Conservation (phyloP, 2,113 vertebrate genomes). For the Athene cunicularia region DNA sequence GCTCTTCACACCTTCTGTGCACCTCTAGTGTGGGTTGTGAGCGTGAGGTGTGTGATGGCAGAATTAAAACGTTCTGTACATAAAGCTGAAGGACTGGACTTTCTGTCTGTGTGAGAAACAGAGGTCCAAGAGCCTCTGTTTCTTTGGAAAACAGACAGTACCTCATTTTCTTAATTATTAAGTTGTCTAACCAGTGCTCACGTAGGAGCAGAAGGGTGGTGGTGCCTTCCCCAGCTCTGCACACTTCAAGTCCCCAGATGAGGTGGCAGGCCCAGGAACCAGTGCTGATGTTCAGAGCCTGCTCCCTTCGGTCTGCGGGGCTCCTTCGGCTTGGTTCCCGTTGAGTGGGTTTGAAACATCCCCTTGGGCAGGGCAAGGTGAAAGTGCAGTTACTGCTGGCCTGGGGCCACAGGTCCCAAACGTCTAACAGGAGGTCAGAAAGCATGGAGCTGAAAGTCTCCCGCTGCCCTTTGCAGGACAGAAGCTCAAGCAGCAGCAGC, state of each 20-base stretch:
- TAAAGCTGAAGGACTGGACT: not conserved
- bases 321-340: not conserved
- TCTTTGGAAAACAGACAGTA: not conserved
- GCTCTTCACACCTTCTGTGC: not conserved
- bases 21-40: not conserved
- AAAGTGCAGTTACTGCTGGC: conserved; percentile 17
- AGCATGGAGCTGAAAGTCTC: not conserved
- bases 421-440: not conserved
- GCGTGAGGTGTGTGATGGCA: not conserved
- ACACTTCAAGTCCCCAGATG: not conserved
- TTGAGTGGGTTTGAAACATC: not conserved
- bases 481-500: not conserved
- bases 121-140: not conserved
- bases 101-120: not conserved
- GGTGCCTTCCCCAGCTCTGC: not conserved
- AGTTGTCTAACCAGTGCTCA: not conserved
- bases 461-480: not conserved
- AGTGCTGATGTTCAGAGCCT: not conserved
- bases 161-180: not conserved
- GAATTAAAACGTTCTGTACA: not conserved
- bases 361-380: conserved; percentile 6
- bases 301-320: fast-evolving
- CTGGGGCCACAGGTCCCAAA: not conserved
- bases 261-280: not conserved
- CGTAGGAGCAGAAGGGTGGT: not conserved